These are phyloP conservation scores for Melospiza georgiana DNA, from an alignment of 2,113 vertebrate genomes.

Conservation along the genomic window DNA sequence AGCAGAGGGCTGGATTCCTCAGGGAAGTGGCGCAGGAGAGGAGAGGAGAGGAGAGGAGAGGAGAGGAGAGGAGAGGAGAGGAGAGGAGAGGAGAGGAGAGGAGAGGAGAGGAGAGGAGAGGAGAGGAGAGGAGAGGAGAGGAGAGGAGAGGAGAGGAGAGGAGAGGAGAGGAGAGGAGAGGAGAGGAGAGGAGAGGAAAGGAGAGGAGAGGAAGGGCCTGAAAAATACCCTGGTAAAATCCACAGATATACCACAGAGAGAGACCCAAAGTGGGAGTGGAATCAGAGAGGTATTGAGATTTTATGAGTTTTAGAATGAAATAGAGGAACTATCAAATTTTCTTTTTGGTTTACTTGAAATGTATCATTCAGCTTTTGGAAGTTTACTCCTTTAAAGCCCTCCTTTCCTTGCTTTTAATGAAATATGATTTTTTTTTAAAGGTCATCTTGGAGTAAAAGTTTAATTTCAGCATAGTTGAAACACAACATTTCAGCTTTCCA, in stretches of 20 bases:
- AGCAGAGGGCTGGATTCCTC: background rate
- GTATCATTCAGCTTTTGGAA: background rate
- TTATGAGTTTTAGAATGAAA: background rate
- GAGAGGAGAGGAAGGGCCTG: background rate
- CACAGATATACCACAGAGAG: background rate
- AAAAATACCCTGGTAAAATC: background rate
- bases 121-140: background rate
- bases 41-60: background rate
- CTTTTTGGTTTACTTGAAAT: background rate
- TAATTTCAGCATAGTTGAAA: background rate
- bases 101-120: background rate
- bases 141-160: background rate
- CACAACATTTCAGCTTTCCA: background rate
- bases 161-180: background rate
- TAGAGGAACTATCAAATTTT: background rate
- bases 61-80: background rate
- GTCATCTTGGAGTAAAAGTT: background rate
- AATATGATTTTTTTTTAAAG: background rate
- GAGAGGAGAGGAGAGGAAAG: background rate
- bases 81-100: background rate
- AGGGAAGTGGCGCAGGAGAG: background rate
- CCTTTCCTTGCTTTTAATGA: background rate
- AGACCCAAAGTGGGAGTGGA: background rate
- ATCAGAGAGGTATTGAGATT: background rate
- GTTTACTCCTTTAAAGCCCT: background rate